These are phyloP conservation scores for Apotomis betuletana DNA, from an alignment of 2,888 invertebrate species.

Conservation along the genomic window DNA sequence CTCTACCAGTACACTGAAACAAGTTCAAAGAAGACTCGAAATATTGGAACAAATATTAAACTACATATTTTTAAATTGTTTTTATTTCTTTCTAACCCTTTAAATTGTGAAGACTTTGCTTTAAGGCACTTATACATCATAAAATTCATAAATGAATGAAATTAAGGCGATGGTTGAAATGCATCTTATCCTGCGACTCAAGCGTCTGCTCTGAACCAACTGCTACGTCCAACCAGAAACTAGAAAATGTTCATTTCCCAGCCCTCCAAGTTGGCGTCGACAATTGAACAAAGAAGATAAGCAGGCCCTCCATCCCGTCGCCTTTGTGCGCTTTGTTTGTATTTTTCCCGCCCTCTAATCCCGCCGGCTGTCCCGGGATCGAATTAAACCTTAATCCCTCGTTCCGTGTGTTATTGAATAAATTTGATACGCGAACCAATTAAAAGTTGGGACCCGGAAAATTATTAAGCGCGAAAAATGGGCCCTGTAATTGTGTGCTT, in stretches of 20 bases:
- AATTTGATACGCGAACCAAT: constrained; percentile 35
- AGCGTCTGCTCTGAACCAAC: no score
- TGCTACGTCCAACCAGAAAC: background rate
- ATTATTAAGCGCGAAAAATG: constrained; percentile 4
- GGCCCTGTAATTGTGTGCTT: background rate
- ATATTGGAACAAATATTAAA: no score
- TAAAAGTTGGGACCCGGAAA: constrained; percentile 25
- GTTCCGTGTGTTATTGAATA: constrained; percentile 34
- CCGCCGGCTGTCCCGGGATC: constrained; percentile 19
- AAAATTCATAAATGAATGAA: no score
- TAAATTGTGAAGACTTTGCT: no score
- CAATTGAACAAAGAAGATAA: constrained; percentile 39
- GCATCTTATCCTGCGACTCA: no score
- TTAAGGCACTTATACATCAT: no score
- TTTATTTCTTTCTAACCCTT: no score
- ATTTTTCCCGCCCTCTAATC: constrained; percentile 30
- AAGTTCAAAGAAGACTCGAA: no score
- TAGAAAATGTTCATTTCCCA: background rate
- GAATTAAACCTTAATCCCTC: constrained; percentile 28
- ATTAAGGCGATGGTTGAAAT: no score
- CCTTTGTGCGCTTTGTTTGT: constrained; percentile 32
- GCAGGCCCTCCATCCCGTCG: constrained; percentile 11
- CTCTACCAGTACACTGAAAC: background rate
- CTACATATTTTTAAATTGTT: no score
- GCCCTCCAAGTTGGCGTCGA: background rate